Evolutionary conservation across 1,140 invertebrate genomes (phyloP), one percentile per base, ranked within the genome.

Genomic region (Drosophila chauvacae): DNA sequence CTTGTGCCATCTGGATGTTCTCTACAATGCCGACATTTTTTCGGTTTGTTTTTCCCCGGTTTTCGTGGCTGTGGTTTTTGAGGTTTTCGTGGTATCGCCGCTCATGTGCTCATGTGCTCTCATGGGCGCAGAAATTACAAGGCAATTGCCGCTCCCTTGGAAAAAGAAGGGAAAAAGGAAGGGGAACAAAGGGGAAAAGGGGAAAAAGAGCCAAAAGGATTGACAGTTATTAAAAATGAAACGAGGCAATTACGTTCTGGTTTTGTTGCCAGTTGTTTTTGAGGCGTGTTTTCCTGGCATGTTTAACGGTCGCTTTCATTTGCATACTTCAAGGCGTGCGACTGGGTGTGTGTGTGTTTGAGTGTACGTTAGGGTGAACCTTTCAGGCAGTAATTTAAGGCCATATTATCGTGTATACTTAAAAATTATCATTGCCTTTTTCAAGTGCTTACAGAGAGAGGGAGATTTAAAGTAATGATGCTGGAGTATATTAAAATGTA

Each of bases 181-280:
- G 26, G 26, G 26, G 30, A 70, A 30, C 41, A 63, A 13, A 10
- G 4, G 16, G 14, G 10, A 37, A 6, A 33, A 11, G 33, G 47
- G 26, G 30, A 51, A 48, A 63, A 77, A 66, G 45, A 57, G 77
- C 76, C 71, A 86, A 88, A 86, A 80, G 85, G 84, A 88, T 87
- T 87, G 83, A 88, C 83, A 84, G 85, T 87, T 87, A 87, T 87
- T 87, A 88, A 87, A 87, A 83, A 87, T 80, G 83, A 87, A 87
- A 87, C 83, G 84, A 88, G 83, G 84, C 83, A 87, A 87, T 87
- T 87, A 87, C 84, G 80, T 83, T 81, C 63, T 88, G 80, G 81
- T 87, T 76, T 77, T 63, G 70, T 42, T 72, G 68, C 66, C 70
- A 72, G 70, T 73, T 73, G 68, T 68, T 73, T 62, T 59, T 60